A percentile compares a stretch with the other conserved stretches of the same genome.
Conservation (phyloP, 2,888 invertebrate genomes). For the Tenthredo mesomela region DNA sequence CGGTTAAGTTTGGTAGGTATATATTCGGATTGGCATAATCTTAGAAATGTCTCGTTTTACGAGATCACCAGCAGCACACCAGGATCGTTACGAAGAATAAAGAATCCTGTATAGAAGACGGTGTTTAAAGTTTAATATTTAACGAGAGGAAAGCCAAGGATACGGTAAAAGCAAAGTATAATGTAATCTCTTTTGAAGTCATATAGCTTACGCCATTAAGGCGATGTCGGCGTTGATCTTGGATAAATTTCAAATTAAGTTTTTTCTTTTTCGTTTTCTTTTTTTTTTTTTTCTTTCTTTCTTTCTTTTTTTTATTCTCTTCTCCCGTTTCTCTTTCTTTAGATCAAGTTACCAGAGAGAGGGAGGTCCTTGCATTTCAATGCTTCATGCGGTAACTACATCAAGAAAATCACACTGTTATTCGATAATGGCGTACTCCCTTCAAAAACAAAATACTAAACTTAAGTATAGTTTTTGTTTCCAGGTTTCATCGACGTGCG, state of each 20-base stretch:
- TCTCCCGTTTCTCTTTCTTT: slow-evolving; percentile 46
- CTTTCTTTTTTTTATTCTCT: not conserved
- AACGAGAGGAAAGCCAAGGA: slow-evolving; percentile 66
- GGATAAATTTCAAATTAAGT: slow-evolving; percentile 69
- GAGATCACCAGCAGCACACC: slow-evolving; percentile 62
- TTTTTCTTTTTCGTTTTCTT: not conserved
- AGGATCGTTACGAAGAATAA: slow-evolving; percentile 68
- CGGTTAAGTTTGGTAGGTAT: slow-evolving; percentile 1
- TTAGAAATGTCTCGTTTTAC: slow-evolving; percentile 74
- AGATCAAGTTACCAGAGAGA: slow-evolving; percentile 65
- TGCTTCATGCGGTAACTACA: slow-evolving; percentile 11
- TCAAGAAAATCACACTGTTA: slow-evolving; percentile 18
- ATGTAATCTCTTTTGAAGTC: slow-evolving; percentile 75
- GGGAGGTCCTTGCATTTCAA: slow-evolving; percentile 23
- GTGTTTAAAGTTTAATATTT: slow-evolving; percentile 73
- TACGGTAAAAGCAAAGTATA: slow-evolving; percentile 66
- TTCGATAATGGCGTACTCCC: slow-evolving; percentile 18
- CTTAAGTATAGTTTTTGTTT: not conserved
- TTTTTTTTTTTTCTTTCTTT: not conserved
- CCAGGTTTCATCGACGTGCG: not conserved
- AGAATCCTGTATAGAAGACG: slow-evolving; percentile 56
- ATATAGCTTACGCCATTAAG: slow-evolving; percentile 74
- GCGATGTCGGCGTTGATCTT: slow-evolving; percentile 65
- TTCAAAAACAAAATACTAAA: not conserved
- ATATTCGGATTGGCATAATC: slow-evolving; percentile 73